These are phyloP conservation scores for Dicaeum eximium DNA, from an alignment of 2,113 vertebrate species.

Conservation along the genomic window DNA sequence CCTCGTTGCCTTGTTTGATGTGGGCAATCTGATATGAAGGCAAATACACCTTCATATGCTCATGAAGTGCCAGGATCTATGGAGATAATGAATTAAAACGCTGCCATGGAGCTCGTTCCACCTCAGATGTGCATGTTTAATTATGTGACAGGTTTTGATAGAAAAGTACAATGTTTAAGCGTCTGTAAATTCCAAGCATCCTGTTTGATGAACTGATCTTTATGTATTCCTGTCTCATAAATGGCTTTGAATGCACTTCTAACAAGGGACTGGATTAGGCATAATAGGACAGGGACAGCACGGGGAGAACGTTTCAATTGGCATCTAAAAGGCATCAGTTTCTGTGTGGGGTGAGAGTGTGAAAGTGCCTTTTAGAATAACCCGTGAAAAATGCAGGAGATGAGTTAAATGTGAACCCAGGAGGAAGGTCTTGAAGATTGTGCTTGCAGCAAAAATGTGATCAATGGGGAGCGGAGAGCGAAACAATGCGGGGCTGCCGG, in stretches of 20 bases:
- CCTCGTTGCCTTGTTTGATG: background rate
- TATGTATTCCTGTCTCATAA: slow-evolving; percentile 56
- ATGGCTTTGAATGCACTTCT: slow-evolving; percentile 42
- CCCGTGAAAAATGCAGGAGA: slow-evolving; percentile 38
- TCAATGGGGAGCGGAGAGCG: slow-evolving; percentile 47
- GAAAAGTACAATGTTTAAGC: background rate
- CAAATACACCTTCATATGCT: background rate
- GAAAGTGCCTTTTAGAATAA: slow-evolving; percentile 47
- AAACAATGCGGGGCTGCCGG: slow-evolving; percentile 35
- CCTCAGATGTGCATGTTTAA: background rate
- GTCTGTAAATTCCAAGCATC: slow-evolving; percentile 12
- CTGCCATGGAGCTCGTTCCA: background rate
- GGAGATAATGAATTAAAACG: background rate
- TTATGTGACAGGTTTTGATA: slow-evolving; percentile 11
- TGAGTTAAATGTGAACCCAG: slow-evolving; percentile 50
- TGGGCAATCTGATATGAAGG: background rate
- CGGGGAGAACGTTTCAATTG: slow-evolving; percentile 25
- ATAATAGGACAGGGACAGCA: slow-evolving; percentile 9
- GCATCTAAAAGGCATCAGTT: slow-evolving; percentile 43
- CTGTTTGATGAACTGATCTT: slow-evolving; percentile 55
- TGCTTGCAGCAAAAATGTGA: slow-evolving; percentile 61
- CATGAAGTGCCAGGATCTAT: background rate
- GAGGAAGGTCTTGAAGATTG: slow-evolving; percentile 51
- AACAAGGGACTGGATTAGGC: slow-evolving; percentile 14
- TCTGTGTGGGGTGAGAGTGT: slow-evolving; percentile 14